Percentiles rank a stretch among this genome's conserved stretches.
These are phyloP conservation scores for Apaloderma vittatum DNA, from an alignment of 2,113 vertebrate species.

Conservation along the genomic window DNA sequence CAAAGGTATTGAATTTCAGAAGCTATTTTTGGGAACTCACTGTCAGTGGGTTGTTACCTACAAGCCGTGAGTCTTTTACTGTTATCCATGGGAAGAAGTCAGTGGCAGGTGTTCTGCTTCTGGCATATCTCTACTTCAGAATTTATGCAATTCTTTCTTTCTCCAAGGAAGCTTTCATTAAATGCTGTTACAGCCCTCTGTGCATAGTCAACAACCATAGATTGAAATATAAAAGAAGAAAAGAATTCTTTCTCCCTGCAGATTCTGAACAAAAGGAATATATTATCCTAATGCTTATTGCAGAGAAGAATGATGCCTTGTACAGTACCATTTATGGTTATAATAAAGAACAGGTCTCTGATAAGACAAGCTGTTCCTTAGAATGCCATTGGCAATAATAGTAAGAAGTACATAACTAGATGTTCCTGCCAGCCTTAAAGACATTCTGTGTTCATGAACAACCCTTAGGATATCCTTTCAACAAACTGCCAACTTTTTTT, in stretches of 20 bases:
- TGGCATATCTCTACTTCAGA: constrained; percentile 36
- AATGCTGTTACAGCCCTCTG: constrained; percentile 5
- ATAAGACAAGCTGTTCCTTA: constrained; percentile 55
- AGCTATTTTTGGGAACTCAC: constrained; percentile 17
- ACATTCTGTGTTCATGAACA: not conserved
- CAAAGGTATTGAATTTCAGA: constrained; percentile 1
- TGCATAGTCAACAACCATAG: constrained; percentile 19
- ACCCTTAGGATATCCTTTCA: not conserved
- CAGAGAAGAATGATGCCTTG: constrained; percentile 8
- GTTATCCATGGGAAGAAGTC: constrained; percentile 16
- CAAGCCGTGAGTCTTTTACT: constrained; percentile 25
- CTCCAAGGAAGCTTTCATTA: constrained; percentile 41
- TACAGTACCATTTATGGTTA: not conserved
- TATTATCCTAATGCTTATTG: constrained; percentile 29
- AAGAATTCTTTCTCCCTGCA: not conserved
- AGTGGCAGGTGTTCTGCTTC: constrained; percentile 55
- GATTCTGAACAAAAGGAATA: constrained; percentile 24
- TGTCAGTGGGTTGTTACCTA: constrained; percentile 24
- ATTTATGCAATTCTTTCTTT: constrained; percentile 40
- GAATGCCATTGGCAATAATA: constrained; percentile 16
- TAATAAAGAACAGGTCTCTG: constrained; percentile 20
- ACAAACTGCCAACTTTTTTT: not conserved
- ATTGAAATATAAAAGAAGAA: constrained; percentile 13
- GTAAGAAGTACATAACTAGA: not conserved
- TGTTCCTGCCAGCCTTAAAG: not conserved